Evolutionary conservation across 2,888 invertebrate species (phyloP).

Genomic region (Lypha dubia): DNA sequence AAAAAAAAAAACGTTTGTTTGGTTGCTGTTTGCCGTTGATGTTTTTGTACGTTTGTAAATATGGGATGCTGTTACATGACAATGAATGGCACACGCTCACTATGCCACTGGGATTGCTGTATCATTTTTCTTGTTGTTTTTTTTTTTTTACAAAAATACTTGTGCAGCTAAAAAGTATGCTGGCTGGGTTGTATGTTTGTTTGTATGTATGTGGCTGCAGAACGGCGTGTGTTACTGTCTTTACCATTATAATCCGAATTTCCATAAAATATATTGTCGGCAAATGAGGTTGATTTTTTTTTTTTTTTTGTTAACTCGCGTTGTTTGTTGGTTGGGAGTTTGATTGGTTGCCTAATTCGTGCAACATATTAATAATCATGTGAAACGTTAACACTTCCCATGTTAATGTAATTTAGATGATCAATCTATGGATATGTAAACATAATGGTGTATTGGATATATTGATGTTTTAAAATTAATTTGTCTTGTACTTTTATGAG

Average conservation of each 20-base stretch:
- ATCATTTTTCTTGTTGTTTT: conserved; percentile 62
- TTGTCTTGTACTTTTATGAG: not conserved
- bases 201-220: conserved; percentile 9
- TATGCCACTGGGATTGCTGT: conserved; percentile 79
- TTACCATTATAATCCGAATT: conserved; percentile 62
- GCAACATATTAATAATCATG: conserved; percentile 61
- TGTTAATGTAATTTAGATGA: conserved; percentile 61
- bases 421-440: conserved; percentile 42
- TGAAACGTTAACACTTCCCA: conserved; percentile 63
- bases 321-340: conserved; percentile 38
- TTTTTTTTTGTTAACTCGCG: conserved; percentile 16
- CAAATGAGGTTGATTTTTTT: conserved; percentile 43
- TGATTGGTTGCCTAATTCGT: conserved; percentile 58
- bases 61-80: conserved; percentile 80
- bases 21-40: conserved; percentile 9
- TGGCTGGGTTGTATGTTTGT: not conserved
- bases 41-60: conserved; percentile 64
- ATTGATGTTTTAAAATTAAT: conserved; percentile 1
- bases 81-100: conserved; percentile 83
- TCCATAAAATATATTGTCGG: conserved; percentile 63
- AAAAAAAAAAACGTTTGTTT: conserved; percentile 55
- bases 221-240: not conserved
- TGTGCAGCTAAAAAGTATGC: not conserved
- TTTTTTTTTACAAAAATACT: conserved; percentile 15
- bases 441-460: not conserved